phyloP scores from a whole-genome alignment of 2,113 vertebrate species.

The Phrynocephalus versicolor region DNA sequence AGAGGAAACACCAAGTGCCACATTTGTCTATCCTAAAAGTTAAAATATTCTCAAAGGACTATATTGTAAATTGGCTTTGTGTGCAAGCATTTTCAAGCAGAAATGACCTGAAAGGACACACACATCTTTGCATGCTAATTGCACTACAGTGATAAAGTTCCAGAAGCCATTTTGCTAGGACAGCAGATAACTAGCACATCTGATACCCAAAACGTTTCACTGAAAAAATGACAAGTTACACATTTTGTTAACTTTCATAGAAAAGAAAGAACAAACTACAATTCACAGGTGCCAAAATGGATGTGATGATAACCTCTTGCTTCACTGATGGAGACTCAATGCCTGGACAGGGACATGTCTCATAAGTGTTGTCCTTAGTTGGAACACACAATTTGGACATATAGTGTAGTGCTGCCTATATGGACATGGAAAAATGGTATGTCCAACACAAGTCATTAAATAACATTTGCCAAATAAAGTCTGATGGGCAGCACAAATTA shows the following conservation, averaged over 20 bases:
- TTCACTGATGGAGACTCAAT: not conserved
- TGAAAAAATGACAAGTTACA: conserved; percentile 53
- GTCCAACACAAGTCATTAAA: no score
- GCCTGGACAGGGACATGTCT: not conserved
- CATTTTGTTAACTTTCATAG: conserved; percentile 54
- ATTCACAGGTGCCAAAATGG: conserved; percentile 34
- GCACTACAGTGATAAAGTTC: conserved; percentile 15
- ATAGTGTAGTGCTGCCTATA: no score
- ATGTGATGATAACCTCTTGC: not conserved
- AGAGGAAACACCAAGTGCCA: conserved; percentile 26
- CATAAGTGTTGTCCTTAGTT: no score
- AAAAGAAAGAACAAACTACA: conserved; percentile 10
- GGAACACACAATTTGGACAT: no score
- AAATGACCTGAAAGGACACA: conserved; percentile 52
- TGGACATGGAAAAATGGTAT: no score
- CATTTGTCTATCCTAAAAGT: conserved; percentile 14
- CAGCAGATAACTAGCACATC: conserved; percentile 25
- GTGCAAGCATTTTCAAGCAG: conserved; percentile 45
- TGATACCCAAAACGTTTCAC: conserved; percentile 7
- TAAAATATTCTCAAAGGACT: conserved; percentile 49
- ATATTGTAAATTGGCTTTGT: conserved; percentile 38
- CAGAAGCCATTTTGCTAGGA: conserved; percentile 40
- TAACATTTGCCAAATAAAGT: no score
- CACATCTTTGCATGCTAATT: conserved; percentile 57
- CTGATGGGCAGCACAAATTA: no score